These are phyloP conservation scores for Drosophila asahinai DNA, from an alignment of 1,140 invertebrate species.

Conservation along the genomic window DNA sequence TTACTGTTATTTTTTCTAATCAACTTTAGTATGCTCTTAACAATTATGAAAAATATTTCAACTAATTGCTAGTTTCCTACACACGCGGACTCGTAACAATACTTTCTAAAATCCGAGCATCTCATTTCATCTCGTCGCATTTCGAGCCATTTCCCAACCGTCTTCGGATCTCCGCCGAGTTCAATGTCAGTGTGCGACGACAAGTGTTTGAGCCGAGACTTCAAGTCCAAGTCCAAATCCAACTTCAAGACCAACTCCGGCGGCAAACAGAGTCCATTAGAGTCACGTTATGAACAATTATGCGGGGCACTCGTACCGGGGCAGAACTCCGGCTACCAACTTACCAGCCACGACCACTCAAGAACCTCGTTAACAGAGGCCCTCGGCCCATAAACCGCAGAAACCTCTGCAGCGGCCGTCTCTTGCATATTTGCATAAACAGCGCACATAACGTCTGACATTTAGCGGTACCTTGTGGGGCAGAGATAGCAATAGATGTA, in stretches of 20 bases:
- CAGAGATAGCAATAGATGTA: slow-evolving; percentile 8
- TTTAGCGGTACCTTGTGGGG: slow-evolving; percentile 70
- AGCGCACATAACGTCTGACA: slow-evolving; percentile 70
- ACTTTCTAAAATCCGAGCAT: slow-evolving; percentile 41
- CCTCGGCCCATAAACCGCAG: slow-evolving; percentile 49
- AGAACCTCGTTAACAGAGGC: slow-evolving; percentile 61
- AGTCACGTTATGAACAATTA: slow-evolving; percentile 80
- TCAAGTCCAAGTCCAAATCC: slow-evolving; percentile 36
- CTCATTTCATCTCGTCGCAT: slow-evolving; percentile 21
- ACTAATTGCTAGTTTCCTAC: slow-evolving; percentile 6
- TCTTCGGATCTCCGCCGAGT: slow-evolving; percentile 51
- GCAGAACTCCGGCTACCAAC: slow-evolving; percentile 37
- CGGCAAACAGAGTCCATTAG: slow-evolving; percentile 53
- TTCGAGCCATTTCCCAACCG: slow-evolving; percentile 39
- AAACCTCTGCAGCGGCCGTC: slow-evolving; percentile 18
- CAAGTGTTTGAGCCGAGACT: slow-evolving; percentile 57
- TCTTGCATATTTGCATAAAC: slow-evolving; percentile 75
- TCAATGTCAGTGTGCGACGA: slow-evolving; percentile 61
- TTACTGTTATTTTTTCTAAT: neutral
- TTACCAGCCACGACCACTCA: slow-evolving; percentile 41
- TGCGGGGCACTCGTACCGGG: slow-evolving; percentile 35
- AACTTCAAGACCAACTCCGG: slow-evolving; percentile 30
- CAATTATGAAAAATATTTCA: slow-evolving; percentile 3
- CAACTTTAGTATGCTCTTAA: slow-evolving; percentile 4
- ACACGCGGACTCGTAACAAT: slow-evolving; percentile 10